Evolutionary conservation across 2,888 invertebrate species (phyloP).

Genomic region (Drosophila birchii): DNA sequence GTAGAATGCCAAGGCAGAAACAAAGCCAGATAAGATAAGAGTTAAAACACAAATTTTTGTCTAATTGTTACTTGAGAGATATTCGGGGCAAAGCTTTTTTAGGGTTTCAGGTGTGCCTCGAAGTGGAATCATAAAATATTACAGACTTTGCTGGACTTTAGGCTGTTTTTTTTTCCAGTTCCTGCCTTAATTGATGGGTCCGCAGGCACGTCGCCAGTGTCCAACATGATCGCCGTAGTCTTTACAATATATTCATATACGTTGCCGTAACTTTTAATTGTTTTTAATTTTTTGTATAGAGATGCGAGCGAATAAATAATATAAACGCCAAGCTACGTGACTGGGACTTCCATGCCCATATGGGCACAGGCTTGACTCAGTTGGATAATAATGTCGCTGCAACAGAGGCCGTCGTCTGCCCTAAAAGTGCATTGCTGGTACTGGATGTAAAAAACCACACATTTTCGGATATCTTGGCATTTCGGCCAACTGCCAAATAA

Average conservation of each 20-base stretch:
- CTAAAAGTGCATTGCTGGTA: constrained; percentile 65
- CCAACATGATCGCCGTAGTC: constrained; percentile 48
- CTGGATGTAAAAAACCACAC: constrained; percentile 28
- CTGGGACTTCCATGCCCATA: constrained; percentile 39
- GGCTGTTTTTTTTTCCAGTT: constrained; percentile 6
- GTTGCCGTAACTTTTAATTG: constrained; percentile 49
- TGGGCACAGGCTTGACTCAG: constrained; percentile 29
- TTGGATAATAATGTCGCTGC: constrained; percentile 40
- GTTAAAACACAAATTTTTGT: constrained; percentile 16
- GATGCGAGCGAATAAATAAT: constrained; percentile 38
- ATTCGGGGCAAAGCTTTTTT: constrained; percentile 13
- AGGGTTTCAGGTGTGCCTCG: background rate
- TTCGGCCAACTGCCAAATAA: constrained; percentile 59
- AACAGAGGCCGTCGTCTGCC: constrained; percentile 40
- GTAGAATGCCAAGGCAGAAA: constrained; percentile 10
- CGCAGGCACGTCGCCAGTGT: constrained; percentile 57
- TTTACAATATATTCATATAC: constrained; percentile 51
- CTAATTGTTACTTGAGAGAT: constrained; percentile 21
- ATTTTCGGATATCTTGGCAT: constrained; percentile 34
- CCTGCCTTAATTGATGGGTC: constrained; percentile 11
- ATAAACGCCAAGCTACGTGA: constrained; percentile 38
- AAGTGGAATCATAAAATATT: constrained; percentile 4
- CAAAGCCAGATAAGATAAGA: constrained; percentile 30
- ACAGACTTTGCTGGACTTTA: background rate
- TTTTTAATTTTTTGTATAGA: constrained; percentile 29